Evolutionary conservation across 37 sponge, comb jelly and placozoan species (phyloP).

Genomic region (Eunapius fragilis): DNA sequence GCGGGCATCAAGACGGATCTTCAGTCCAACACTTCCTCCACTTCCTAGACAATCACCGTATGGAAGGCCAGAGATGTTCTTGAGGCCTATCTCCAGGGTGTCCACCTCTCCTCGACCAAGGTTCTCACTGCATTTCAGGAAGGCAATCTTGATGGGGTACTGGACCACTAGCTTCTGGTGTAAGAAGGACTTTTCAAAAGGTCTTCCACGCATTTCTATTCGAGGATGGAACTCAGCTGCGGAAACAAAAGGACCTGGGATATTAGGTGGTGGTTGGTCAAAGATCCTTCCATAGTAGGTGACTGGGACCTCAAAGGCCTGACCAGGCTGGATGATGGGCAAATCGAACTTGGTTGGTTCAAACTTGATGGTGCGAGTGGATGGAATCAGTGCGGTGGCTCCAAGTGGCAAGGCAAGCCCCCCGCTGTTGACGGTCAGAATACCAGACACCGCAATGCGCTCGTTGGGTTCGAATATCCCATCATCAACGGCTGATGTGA

Average conservation of each 20-base stretch:
- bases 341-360: conserved; percentile 59
- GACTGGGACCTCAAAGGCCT: conserved; percentile 51
- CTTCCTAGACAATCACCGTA: conserved; percentile 68
- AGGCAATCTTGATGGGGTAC: conserved; percentile 77
- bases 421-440: conserved; percentile 58
- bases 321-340: conserved; percentile 45
- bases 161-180: conserved; percentile 70
- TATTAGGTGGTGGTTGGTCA: conserved; percentile 85
- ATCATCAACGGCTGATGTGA: conserved; percentile 77
- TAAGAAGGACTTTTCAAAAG: conserved; percentile 68
- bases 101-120: conserved; percentile 76
- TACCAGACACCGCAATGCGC: conserved; percentile 55
- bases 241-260: conserved; percentile 76
- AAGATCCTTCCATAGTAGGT: conserved; percentile 80
- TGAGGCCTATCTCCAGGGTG: conserved; percentile 67
- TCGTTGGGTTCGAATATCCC: conserved; percentile 90
- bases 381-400: conserved; percentile 52
- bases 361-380: conserved; percentile 74
- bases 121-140: conserved; percentile 62
- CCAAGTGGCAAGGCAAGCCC: conserved; percentile 72
- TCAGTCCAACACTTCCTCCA: conserved; percentile 66
- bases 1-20: conserved; percentile 75
- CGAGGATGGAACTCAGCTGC: conserved; percentile 67
- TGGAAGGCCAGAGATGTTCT: conserved; percentile 77
- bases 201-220: conserved; percentile 66